Conservation (phyloP, 2,797 vertebrate species). For the Hozukius guyotensis region DNA sequence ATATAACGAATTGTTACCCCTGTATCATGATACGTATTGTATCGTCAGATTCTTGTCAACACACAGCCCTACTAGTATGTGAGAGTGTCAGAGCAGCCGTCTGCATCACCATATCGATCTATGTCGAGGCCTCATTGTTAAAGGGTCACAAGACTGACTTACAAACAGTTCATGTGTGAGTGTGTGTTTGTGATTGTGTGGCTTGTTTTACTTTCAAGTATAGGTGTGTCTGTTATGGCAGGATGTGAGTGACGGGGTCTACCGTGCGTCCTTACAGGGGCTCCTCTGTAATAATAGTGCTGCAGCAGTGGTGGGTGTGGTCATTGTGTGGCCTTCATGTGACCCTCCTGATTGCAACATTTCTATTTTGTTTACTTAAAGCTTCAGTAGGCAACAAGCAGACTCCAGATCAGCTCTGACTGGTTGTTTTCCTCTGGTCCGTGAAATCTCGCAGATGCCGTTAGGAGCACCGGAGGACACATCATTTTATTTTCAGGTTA, state of each 20-base stretch:
- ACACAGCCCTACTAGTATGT: neutral
- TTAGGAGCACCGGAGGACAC: no score
- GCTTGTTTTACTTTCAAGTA: neutral
- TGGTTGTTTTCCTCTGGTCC: no score
- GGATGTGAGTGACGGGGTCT: neutral
- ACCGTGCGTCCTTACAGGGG: neutral
- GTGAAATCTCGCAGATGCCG: no score
- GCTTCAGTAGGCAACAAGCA: no score
- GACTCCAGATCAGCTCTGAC: no score
- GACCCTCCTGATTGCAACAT: neutral
- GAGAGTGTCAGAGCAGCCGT: neutral
- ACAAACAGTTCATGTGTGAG: neutral
- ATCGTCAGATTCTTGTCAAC: no score
- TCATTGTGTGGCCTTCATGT: neutral
- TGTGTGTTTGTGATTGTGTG: neutral
- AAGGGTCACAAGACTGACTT: neutral
- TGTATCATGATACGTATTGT: no score
- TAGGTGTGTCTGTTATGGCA: slow-evolving; percentile 4
- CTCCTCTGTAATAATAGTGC: neutral
- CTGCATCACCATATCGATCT: neutral
- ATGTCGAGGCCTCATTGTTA: neutral
- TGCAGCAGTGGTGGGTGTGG: neutral
- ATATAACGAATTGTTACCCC: no score
- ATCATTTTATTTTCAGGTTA: no score
- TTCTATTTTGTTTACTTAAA: neutral